Evolutionary conservation across 2,888 invertebrate species (phyloP), one percentile per base, ranked within the genome.

Genomic region (Buathra laborator): DNA sequence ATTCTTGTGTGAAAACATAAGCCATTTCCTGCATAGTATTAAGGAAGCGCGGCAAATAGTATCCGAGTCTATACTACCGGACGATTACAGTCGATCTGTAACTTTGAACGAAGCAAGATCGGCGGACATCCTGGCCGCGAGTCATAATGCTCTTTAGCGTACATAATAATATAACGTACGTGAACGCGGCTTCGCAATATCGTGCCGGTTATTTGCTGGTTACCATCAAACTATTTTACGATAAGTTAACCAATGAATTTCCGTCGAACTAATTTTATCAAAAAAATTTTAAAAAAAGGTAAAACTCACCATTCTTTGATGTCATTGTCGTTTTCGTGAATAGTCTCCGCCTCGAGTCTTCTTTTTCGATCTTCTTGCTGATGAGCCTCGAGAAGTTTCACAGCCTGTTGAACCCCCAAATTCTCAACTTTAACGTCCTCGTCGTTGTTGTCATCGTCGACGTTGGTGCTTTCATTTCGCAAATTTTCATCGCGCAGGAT

Each of bases 241-340:
- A 62, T n/a, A 29, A 37, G 5, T 29, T 32, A n/a, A 24, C n/a
- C 62, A 29, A 44, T 44, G 14, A 9, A 32, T 29, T 71, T 71
- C 51, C 7, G 5, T 5, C 16, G 56, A 24, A 56, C 14, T 12
- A 48, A 46, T 29, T 37, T n/a, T 64, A 56, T 37, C 10, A 32
- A 44, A 44, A n/a, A 64, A 44, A 79, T n/a, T n/a, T n/a, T n/a
- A 46, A 51, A 53, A 9, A 53, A 12, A 56, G 12, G 10, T 24
- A 16, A 16, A 4, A 88, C 89, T 88, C 80, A 90, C 90, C 89
- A 89, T 71, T 89, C 88, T 81, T 89, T 90, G 71, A 88, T 89
- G 72, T 88, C 89, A 66, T 85, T 83, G 80, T 88, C 88, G 24
- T 79, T 79, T 16, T 87, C 84, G 56, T 79, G 77, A 71, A 84